Evolutionary conservation across 1,140 invertebrate species (phyloP).

Genomic region (Rhagoletis zephyria): DNA sequence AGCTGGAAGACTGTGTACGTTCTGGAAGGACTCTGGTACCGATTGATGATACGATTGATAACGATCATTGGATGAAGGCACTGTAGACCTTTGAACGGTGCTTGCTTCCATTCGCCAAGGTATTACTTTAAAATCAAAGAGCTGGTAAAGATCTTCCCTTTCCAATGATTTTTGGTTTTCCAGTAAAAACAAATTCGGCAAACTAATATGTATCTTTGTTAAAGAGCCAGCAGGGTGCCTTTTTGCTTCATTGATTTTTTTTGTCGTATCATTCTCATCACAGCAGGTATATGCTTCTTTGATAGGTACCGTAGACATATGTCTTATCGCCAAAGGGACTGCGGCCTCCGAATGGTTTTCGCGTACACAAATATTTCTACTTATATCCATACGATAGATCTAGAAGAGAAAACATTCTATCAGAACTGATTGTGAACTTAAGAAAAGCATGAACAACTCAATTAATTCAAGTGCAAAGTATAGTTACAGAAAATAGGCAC

Average conservation of each 20-base stretch:
- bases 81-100: conserved; percentile 55
- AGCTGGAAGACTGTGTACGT: conserved; percentile 5
- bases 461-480: too few species aligned
- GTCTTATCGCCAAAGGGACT: background rate
- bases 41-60: background rate
- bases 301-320: too few species aligned
- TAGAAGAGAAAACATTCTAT: conserved; percentile 48
- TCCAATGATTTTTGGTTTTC: background rate
- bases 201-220: conserved; percentile 64
- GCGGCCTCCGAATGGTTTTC: conserved; percentile 62
- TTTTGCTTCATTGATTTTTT: background rate
- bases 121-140: conserved; percentile 34
- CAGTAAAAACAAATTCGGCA: conserved; percentile 60
- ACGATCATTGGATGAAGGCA: background rate
- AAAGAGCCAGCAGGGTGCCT: background rate
- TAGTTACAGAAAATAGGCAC: too few species aligned
- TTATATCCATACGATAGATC: conserved; percentile 87
- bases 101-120: conserved; percentile 63
- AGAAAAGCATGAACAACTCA: too few species aligned
- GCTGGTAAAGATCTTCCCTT: background rate
- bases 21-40: background rate
- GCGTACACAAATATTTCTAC: conserved; percentile 81
- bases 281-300: background rate
- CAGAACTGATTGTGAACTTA: too few species aligned
- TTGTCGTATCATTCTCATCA: background rate